phyloP scores from a whole-genome alignment of 2,797 vertebrate species.

The Propithecus perrieri region DNA sequence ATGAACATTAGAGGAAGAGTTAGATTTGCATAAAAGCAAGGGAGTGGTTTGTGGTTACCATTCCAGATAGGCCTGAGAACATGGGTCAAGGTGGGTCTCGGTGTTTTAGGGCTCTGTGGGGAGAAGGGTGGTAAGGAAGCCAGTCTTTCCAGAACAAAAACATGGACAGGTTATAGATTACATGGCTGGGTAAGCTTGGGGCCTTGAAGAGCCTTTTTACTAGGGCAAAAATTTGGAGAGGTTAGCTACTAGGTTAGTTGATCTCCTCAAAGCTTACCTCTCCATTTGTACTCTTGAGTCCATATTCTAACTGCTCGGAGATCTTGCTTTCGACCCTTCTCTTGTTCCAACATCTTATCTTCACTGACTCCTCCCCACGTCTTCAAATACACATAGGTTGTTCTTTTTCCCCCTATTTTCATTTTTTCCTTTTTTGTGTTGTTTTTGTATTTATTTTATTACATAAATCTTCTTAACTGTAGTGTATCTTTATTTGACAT shows the following conservation, averaged over 20 bases:
- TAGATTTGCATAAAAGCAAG: neutral
- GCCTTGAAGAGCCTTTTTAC: neutral
- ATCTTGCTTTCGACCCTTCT: neutral
- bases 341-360: neutral
- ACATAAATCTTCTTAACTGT: neutral
- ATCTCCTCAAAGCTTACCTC: neutral
- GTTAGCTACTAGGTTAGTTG: neutral
- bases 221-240: slow-evolving; percentile 3
- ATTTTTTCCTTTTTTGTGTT: neutral
- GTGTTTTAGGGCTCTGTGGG: neutral
- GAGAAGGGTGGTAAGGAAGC: neutral
- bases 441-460: neutral
- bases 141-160: neutral
- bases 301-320: neutral
- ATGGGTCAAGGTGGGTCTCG: neutral
- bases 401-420: neutral
- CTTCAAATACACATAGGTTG: neutral
- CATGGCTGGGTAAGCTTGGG: neutral
- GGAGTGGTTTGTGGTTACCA: neutral
- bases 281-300: neutral
- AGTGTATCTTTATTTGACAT: neutral
- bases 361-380: neutral
- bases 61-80: neutral
- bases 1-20: neutral
- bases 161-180: neutral